Evolutionary conservation across 2,797 vertebrate species (phyloP).

Genomic region (Neopelma chrysocephalum): DNA sequence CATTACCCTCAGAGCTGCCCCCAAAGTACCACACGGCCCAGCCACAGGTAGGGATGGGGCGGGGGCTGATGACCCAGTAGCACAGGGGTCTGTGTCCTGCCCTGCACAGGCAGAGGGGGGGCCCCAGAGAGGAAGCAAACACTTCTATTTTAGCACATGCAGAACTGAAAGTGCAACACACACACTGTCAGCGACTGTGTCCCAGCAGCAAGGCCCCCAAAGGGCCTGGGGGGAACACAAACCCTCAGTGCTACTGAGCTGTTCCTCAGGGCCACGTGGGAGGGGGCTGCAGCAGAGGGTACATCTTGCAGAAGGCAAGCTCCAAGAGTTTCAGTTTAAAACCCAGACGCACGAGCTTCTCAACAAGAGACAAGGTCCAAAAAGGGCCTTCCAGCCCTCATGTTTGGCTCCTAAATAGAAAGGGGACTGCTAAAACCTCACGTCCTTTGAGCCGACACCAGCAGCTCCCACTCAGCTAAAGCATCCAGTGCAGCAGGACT

Average conservation of each 20-base stretch:
- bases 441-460: background rate
- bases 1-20: background rate
- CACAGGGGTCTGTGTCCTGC: background rate
- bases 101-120: background rate
- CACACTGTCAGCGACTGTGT: rapidly evolving
- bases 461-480: background rate
- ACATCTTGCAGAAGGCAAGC: background rate
- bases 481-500: background rate
- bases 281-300: background rate
- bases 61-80: background rate
- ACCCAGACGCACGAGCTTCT: background rate
- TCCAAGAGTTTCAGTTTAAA: background rate
- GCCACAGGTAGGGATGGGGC: background rate
- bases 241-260: background rate
- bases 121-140: slow-evolving; percentile 5
- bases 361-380: background rate
- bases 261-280: background rate
- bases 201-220: background rate
- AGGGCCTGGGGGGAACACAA: background rate
- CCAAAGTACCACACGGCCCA: background rate
- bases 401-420: background rate
- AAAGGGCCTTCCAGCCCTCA: background rate
- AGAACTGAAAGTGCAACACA: slow-evolving; percentile 56
- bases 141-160: slow-evolving; percentile 15
- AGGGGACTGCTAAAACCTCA: background rate